Base-by-base conservation (phyloP, 2,888 invertebrate species). In the Tetranychus truncatus region DNA sequence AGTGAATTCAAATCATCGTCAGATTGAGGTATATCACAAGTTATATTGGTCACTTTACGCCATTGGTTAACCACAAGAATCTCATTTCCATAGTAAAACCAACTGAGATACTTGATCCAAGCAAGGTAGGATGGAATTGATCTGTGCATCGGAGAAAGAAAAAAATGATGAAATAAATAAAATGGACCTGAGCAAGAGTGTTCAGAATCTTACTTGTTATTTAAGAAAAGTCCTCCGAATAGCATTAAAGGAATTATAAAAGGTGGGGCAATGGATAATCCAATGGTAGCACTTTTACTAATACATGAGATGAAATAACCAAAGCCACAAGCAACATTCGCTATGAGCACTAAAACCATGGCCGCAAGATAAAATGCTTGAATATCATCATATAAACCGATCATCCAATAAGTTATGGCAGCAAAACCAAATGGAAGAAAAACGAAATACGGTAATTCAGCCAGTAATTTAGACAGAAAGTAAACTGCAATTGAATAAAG, bases 161-260 rank as follows among this genome's bases (percentile, higher is more conserved):
- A 34, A 1, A 24, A 24, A 11, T 44, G 45, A 45, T 45, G 11
- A 15, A 20, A 3, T 44, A 1, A 15, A 72, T 21, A 3, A 8
- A 55, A 15, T 9, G 55, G 0, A 9, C 1, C 9, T 55, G 11
- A 15, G 7, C 46, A 18, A 20, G 20, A 11, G 66, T 74, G 9
- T 20, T 11, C 7, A 21, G 2, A 44, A 72, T n/a, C 81, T 79
- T 85, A 91, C 88, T 88, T 90, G 34, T 90, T 88, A 82, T 95
- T 95, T 71, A 96, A 85, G 84, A 95, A 95, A 86, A 93, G 95
- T 71, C 96, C 96, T 76, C 95, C 95, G 82, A 97, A 96, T 21
- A 97, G 85, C 84, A 96, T 86, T 82, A 95, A 90, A 0, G 96
- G 96, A 77, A 96, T 91, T 79, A 95, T 89, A 76, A 95, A 86